Percentiles rank a stretch among this genome's conserved stretches.
These are phyloP conservation scores for Campylomormyrus numenius DNA, from an alignment of 2,113 vertebrate species.

Conservation along the genomic window DNA sequence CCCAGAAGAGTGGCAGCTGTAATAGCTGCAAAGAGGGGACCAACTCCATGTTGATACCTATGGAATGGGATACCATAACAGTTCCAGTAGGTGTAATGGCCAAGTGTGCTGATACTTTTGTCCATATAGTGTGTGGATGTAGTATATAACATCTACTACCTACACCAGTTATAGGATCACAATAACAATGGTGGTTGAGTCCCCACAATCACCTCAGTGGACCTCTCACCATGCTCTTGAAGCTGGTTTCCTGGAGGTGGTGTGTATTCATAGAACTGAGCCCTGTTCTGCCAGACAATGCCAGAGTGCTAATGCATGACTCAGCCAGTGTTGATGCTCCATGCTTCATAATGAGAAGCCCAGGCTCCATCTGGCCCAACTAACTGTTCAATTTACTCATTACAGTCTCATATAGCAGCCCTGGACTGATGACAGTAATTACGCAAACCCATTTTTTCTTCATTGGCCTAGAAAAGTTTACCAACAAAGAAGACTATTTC, in stretches of 20 bases:
- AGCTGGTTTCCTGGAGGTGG: neutral
- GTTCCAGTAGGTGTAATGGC: neutral
- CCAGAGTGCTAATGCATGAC: neutral
- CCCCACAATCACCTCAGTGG: neutral
- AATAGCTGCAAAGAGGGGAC: neutral
- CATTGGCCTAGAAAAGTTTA: neutral
- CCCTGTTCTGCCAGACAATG: neutral
- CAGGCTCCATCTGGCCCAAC: neutral
- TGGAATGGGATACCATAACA: neutral
- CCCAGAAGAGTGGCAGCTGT: neutral
- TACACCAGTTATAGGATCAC: neutral
- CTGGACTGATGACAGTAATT: neutral
- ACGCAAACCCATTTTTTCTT: neutral
- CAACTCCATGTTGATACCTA: neutral
- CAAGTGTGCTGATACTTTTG: neutral
- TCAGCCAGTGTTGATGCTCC: neutral
- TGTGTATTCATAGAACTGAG: neutral
- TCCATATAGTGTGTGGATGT: neutral
- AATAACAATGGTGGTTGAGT: neutral
- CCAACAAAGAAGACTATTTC: neutral
- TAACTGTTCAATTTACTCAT: neutral
- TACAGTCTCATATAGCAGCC: neutral
- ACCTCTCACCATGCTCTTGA: neutral
- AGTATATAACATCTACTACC: neutral
- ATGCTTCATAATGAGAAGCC: neutral